Conservation (phyloP, 1,140 invertebrate genomes). For the Diabrotica virgifera region DNA sequence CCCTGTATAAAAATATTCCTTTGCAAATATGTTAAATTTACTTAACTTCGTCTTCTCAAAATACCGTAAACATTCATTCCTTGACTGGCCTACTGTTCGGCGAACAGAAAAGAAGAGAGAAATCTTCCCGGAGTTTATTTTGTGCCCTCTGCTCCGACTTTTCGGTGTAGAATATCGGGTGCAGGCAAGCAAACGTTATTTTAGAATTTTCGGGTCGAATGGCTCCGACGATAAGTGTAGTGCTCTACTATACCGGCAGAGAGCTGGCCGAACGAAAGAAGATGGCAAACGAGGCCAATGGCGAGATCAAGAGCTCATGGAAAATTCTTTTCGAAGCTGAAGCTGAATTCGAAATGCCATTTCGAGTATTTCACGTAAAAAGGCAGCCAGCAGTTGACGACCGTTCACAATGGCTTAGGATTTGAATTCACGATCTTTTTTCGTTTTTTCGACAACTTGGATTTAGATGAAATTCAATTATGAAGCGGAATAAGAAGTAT, state of each 20-base stretch:
- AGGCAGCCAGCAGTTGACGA: background rate
- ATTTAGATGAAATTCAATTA: no score
- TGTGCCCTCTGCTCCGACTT: constrained; percentile 10
- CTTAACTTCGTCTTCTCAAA: no score
- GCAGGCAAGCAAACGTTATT: constrained; percentile 37
- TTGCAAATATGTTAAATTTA: no score
- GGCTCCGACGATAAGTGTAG: constrained; percentile 15
- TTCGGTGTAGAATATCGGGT: constrained; percentile 21
- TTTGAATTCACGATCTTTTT: no score
- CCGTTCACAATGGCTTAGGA: no score
- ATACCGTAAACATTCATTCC: no score
- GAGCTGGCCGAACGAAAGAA: background rate
- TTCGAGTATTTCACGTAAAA: background rate
- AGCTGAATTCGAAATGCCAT: background rate
- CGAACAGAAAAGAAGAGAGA: background rate
- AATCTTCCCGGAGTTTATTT: constrained; percentile 20
- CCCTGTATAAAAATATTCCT: no score
- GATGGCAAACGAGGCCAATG: constrained; percentile 28
- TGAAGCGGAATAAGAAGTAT: no score
- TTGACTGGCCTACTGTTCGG: background rate
- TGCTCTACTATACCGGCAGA: constrained; percentile 11
- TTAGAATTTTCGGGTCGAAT: constrained; percentile 36
- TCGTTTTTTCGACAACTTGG: no score
- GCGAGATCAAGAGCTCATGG: constrained; percentile 34
- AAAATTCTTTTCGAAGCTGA: background rate